Conservation (phyloP, 2,797 vertebrate species). For the Coregonus sp. region DNA sequence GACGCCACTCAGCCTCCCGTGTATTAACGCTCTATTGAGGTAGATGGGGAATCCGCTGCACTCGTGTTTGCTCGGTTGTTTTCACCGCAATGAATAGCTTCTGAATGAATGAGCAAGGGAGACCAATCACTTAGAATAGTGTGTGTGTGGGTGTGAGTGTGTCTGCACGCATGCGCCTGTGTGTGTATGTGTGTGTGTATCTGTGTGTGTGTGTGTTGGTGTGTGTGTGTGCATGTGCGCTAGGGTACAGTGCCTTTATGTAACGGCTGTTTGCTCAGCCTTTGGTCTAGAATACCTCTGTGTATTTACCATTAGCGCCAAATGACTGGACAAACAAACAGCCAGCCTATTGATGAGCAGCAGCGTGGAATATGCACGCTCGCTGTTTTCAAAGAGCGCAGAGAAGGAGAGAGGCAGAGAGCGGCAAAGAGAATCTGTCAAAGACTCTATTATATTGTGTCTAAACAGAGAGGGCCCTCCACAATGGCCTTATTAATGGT, state of each 20-base stretch:
- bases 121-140: conserved; percentile 28
- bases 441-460: conserved; percentile 80
- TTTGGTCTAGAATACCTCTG: conserved; percentile 62
- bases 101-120: conserved; percentile 40
- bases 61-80: conserved; percentile 48
- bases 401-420: conserved; percentile 40
- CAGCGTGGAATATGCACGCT: conserved; percentile 65
- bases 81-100: conserved; percentile 35
- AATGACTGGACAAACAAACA: conserved; percentile 80
- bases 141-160: conserved; percentile 12
- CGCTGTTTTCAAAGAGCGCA: conserved; percentile 59
- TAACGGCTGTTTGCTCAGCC: conserved; percentile 74
- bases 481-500: conserved; percentile 82
- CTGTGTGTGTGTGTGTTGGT: conserved; percentile 17
- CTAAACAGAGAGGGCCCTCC: conserved; percentile 75
- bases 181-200: conserved; percentile 1
- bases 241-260: conserved; percentile 72
- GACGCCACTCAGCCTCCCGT: conserved; percentile 11
- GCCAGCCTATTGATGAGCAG: conserved; percentile 70
- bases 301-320: conserved; percentile 72
- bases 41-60: conserved; percentile 25
- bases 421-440: conserved; percentile 76
- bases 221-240: conserved; percentile 32
- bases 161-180: conserved; percentile 10
- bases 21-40: conserved; percentile 11